A percentile compares a stretch with the other conserved stretches of the same genome.
phyloP scores from a whole-genome alignment of 1,140 invertebrate species.

The Saxidomus purpurata region DNA sequence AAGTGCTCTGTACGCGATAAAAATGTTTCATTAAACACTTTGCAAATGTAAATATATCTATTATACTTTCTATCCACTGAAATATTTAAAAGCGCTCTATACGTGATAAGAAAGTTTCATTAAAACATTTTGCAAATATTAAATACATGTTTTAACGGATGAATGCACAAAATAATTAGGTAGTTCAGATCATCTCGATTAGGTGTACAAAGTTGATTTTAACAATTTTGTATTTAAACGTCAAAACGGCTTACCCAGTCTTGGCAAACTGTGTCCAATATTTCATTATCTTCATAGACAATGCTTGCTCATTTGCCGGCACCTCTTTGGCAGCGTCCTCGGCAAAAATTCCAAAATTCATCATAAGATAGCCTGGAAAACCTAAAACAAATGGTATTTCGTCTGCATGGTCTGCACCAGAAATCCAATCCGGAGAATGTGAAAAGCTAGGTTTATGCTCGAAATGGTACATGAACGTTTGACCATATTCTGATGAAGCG shows the following conservation, averaged over 20 bases:
- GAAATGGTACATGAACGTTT: conserved; percentile 33
- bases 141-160: too few relatives aligned
- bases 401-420: conserved; percentile 22
- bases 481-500: not conserved
- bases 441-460: conserved; percentile 26
- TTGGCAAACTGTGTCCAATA: conserved; percentile 44
- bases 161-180: too few relatives aligned
- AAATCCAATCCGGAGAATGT: not conserved
- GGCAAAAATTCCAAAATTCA: not conserved
- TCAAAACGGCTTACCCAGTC: not conserved
- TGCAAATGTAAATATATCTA: too few relatives aligned
- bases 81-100: too few relatives aligned
- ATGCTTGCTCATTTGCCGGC: not conserved
- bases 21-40: too few relatives aligned
- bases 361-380: not conserved
- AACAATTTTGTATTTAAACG: too few relatives aligned
- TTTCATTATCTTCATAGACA: not conserved
- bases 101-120: too few relatives aligned
- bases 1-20: too few relatives aligned
- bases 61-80: too few relatives aligned
- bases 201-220: too few relatives aligned
- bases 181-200: too few relatives aligned
- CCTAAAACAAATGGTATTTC: conserved; percentile 22
- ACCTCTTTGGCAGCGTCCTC: not conserved
- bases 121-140: too few relatives aligned